These are phyloP conservation scores for Blastomussa wellsi DNA, from an alignment of 92 coral and sea anemone genomes.

Conservation along the genomic window DNA sequence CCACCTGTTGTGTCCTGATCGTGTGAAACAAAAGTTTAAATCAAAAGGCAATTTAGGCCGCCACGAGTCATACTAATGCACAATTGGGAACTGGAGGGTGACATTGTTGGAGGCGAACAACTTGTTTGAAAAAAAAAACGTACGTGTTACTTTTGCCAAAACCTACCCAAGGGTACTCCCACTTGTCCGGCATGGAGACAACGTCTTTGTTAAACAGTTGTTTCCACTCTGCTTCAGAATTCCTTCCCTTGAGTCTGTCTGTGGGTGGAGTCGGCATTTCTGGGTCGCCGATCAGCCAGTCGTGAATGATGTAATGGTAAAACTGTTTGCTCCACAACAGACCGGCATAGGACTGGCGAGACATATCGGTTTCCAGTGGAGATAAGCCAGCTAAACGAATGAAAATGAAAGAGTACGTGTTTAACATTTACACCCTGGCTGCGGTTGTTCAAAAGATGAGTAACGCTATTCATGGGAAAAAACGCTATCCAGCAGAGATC, in stretches of 20 bases:
- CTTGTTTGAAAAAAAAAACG: no score
- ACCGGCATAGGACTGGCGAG: slow-evolving; percentile 97
- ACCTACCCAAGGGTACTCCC: slow-evolving; percentile 99
- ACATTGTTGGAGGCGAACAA: no score
- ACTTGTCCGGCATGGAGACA: slow-evolving; percentile 97
- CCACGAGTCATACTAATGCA: no score
- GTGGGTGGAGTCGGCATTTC: slow-evolving; percentile 79
- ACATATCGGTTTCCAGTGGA: slow-evolving; percentile 67
- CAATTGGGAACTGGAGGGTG: no score
- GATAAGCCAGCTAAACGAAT: slow-evolving; percentile 29
- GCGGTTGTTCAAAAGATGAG: no score
- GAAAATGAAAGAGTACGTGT: background rate
- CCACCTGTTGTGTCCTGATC: background rate
- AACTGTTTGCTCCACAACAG: slow-evolving; percentile 98
- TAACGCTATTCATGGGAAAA: no score
- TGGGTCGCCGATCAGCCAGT: slow-evolving; percentile 94
- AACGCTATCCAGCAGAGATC: no score
- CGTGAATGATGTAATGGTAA: slow-evolving; percentile 89
- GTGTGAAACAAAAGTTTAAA: background rate
- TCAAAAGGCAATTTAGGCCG: no score
- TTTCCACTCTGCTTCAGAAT: slow-evolving; percentile 80
- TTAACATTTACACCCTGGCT: no score
- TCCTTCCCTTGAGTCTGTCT: slow-evolving; percentile 74
- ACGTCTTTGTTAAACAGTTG: slow-evolving; percentile 90
- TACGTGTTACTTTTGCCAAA: background rate